Evolutionary conservation across 2,113 vertebrate genomes (phyloP).

Genomic region (Mixornis gularis): DNA sequence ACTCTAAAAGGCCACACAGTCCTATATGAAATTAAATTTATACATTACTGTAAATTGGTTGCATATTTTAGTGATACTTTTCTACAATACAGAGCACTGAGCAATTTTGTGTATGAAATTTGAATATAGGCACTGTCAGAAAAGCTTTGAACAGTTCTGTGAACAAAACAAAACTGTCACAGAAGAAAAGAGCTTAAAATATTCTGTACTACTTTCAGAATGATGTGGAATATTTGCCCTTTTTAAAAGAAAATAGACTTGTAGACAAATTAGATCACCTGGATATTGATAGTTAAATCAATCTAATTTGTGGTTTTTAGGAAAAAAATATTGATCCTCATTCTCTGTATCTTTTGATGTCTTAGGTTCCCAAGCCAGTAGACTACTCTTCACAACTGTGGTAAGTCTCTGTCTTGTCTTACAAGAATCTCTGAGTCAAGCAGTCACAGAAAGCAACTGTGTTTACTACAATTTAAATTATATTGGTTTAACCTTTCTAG

Average conservation of each 20-base stretch:
- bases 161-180: background rate
- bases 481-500: background rate
- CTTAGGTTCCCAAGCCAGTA: constrained; percentile 90
- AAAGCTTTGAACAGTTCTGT: background rate
- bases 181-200: background rate
- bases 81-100: background rate
- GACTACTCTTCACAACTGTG: constrained; percentile 91
- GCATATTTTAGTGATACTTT: background rate
- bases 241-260: background rate
- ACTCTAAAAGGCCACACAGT: background rate
- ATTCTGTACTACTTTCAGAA: background rate
- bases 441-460: background rate
- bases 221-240: background rate
- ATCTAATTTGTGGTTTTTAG: background rate
- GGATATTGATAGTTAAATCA: background rate
- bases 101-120: background rate
- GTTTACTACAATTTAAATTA: background rate
- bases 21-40: background rate
- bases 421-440: background rate
- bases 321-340: constrained; percentile 12
- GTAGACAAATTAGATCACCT: background rate
- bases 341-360: constrained; percentile 41
- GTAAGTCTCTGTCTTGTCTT: constrained; percentile 71
- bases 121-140: background rate
- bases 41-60: background rate